phyloP scores from a whole-genome alignment of 2,113 vertebrate species.

The Peromyscus polionotus region DNA sequence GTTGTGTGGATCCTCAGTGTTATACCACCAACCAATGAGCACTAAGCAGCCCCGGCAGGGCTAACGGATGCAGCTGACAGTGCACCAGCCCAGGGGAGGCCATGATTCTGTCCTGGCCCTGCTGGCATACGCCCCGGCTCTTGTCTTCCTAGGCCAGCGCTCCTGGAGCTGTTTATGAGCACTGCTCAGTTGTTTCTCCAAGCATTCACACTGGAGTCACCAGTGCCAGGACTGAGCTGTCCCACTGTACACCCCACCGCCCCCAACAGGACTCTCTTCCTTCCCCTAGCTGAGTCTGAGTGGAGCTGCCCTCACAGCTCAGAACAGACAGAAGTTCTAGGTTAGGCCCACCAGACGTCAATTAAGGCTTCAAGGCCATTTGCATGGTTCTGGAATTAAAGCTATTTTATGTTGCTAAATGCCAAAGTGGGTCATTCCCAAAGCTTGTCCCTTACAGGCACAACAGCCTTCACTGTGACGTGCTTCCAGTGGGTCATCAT shows the following conservation, averaged over 20 bases:
- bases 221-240: background rate
- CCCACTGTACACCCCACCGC: background rate
- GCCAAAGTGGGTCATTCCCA: background rate
- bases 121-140: background rate
- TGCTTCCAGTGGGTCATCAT: background rate
- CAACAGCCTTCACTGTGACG: background rate
- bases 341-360: background rate
- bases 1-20: background rate
- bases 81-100: background rate
- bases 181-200: background rate
- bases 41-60: background rate
- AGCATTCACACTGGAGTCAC: background rate
- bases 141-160: background rate
- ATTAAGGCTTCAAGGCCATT: background rate
- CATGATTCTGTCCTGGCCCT: background rate
- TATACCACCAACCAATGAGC: background rate
- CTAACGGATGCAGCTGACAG: background rate
- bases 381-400: background rate
- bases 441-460: background rate
- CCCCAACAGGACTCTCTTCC: background rate
- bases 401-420: slow-evolving; percentile 13
- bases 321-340: background rate
- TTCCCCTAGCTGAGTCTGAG: background rate
- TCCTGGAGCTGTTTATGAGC: background rate
- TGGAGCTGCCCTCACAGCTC: background rate